phyloP scores from a whole-genome alignment of 2,797 vertebrate genomes.

The Leptodactylus fallax region DNA sequence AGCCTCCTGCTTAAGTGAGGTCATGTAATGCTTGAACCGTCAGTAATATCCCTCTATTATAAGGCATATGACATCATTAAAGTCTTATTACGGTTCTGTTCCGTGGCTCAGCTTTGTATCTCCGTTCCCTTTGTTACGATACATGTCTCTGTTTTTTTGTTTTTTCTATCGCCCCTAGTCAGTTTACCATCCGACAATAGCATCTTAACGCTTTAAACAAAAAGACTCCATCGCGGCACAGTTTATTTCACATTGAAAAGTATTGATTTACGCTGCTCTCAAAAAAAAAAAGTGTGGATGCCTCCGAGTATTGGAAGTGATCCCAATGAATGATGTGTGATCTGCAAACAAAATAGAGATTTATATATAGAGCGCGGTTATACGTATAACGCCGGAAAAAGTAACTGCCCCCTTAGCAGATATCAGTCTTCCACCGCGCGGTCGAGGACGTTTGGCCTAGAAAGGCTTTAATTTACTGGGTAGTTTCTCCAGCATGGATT shows the following conservation, averaged over 20 bases:
- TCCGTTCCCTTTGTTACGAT: background rate
- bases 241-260: background rate
- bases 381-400: background rate
- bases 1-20: background rate
- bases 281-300: background rate
- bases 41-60: background rate
- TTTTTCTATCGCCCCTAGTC: background rate
- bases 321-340: background rate
- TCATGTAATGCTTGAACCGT: background rate
- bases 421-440: background rate
- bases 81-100: background rate
- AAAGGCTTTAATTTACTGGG: background rate
- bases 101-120: background rate
- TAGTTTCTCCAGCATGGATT: background rate
- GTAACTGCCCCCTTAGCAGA: background rate
- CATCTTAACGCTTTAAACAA: background rate
- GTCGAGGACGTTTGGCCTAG: background rate
- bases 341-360: background rate
- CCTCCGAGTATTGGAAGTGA: background rate
- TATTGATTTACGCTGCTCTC: slow-evolving; percentile 1
- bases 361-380: background rate
- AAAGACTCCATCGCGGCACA: background rate
- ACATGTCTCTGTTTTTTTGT: background rate
- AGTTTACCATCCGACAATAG: background rate
- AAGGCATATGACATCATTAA: background rate